These are phyloP conservation scores for Actias luna DNA, from an alignment of 2,888 invertebrate species.

Conservation along the genomic window DNA sequence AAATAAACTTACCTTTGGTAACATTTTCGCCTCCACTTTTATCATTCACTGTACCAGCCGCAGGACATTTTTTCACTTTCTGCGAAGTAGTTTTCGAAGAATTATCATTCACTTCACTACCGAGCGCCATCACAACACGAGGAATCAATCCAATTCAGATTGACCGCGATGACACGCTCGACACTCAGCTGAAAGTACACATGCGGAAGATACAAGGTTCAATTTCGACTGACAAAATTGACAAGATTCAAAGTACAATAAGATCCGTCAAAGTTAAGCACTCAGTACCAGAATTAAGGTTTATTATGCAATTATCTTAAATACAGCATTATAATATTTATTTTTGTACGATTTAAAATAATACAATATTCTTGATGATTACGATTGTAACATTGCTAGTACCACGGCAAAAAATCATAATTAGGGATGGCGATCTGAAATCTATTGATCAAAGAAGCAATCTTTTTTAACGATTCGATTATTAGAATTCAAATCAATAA, in stretches of 20 bases:
- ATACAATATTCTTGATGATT: not conserved
- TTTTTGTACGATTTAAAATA: not conserved
- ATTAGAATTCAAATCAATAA: too few species aligned
- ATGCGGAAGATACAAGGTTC: slow-evolving; percentile 77
- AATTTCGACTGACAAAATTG: slow-evolving; percentile 63
- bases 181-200: slow-evolving; percentile 79
- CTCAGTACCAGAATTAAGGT: slow-evolving; percentile 21
- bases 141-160: slow-evolving; percentile 75
- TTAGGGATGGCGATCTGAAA: too few species aligned
- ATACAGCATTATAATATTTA: slow-evolving; percentile 29
- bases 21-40: slow-evolving; percentile 67
- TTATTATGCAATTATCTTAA: slow-evolving; percentile 21
- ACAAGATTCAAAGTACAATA: slow-evolving; percentile 28
- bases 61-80: slow-evolving; percentile 78
- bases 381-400: not conserved
- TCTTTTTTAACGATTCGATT: too few species aligned
- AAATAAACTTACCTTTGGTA: slow-evolving; percentile 74
- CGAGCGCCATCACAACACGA: slow-evolving; percentile 83
- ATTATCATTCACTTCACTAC: slow-evolving; percentile 82
- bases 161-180: slow-evolving; percentile 75
- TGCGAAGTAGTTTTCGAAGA: slow-evolving; percentile 69
- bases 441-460: too few species aligned
- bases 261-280: slow-evolving; percentile 32
- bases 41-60: slow-evolving; percentile 66
- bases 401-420: not conserved